These are phyloP conservation scores for Chelonia mydas DNA, from an alignment of 2,797 vertebrate species.

Conservation along the genomic window DNA sequence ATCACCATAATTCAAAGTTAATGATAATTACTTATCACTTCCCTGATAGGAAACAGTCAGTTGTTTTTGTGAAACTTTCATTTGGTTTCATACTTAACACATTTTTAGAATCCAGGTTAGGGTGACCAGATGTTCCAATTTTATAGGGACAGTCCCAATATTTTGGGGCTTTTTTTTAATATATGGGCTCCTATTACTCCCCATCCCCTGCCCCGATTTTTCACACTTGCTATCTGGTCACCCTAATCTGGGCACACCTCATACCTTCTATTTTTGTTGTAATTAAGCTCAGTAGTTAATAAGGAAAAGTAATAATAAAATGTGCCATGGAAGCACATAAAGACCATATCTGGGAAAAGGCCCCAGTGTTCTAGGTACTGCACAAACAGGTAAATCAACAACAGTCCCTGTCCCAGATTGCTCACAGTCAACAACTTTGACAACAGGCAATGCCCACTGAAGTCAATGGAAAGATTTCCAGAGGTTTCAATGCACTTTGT, in stretches of 20 bases:
- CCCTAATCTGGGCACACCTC: conserved; percentile 32
- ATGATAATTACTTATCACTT: conserved; percentile 62
- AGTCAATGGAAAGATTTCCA: conserved; percentile 1
- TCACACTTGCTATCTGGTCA: too few species aligned
- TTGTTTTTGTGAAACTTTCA: neutral
- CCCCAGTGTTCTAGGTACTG: neutral
- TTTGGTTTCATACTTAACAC: neutral
- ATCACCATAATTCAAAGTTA: conserved; percentile 57
- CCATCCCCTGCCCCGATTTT: too few species aligned
- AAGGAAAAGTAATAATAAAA: neutral
- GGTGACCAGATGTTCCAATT: too few species aligned
- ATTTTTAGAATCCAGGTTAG: conserved; percentile 15
- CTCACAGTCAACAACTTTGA: neutral
- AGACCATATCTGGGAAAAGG: neutral
- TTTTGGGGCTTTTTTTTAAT: too few species aligned
- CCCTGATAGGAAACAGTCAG: conserved; percentile 50
- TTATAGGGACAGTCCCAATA: too few species aligned
- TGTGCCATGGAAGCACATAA: neutral
- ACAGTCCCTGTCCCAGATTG: conserved; percentile 6
- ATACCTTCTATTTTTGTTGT: conserved; percentile 52
- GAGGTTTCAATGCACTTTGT: neutral
- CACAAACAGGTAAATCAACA: neutral
- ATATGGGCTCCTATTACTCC: too few species aligned
- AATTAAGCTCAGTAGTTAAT: neutral
- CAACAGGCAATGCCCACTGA: neutral